Evolutionary conservation across 2,113 vertebrate species (phyloP).

Genomic region (Eubucco bourcierii): DNA sequence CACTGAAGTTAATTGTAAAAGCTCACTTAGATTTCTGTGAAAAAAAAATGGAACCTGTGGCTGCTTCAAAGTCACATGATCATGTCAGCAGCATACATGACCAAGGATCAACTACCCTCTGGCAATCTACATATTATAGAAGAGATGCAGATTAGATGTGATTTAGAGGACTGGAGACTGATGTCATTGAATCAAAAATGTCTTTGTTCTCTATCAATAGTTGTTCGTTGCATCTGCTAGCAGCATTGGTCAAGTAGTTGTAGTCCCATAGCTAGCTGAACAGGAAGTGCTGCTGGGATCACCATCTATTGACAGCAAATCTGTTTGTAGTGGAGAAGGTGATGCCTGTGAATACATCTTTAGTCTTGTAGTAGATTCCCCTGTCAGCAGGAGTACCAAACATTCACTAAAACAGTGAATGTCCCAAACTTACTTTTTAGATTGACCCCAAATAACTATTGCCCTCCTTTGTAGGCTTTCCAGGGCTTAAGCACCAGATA

Average conservation of each 20-base stretch:
- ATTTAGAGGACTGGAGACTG: not conserved
- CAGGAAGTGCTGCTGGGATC: not conserved
- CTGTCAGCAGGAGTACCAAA: not conserved
- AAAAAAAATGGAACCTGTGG: not conserved
- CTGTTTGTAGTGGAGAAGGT: not conserved
- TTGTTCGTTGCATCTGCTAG: not conserved
- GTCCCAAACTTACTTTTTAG: not conserved
- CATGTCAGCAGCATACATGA: not conserved
- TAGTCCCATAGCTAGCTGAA: not conserved
- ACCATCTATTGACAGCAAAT: not conserved
- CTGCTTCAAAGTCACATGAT: not conserved
- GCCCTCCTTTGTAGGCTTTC: not conserved
- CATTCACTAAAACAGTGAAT: not conserved
- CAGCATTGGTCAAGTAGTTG: not conserved
- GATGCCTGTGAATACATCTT: not conserved
- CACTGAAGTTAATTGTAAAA: not conserved
- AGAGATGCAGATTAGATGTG: not conserved
- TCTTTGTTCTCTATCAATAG: not conserved
- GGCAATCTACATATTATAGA: not conserved
- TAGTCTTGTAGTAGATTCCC: not conserved
- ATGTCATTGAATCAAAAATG: not conserved
- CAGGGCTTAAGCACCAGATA: not conserved
- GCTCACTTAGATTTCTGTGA: not conserved
- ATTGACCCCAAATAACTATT: not conserved
- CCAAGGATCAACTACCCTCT: not conserved